Base-by-base conservation (phyloP, 2,888 invertebrate species). In the Andrena chrysosceles region DNA sequence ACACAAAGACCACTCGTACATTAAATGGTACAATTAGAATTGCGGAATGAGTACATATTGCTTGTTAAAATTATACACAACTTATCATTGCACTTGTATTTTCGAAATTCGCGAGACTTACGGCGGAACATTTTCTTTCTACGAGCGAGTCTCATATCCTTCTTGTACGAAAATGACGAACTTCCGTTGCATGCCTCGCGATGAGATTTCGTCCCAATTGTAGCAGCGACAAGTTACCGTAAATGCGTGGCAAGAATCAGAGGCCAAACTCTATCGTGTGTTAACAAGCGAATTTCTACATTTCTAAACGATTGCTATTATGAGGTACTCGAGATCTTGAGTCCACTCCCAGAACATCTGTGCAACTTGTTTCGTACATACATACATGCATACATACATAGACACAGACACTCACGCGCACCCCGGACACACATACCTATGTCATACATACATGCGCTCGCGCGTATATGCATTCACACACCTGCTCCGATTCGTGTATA, bases 321-420 rank as follows among this genome's bases (percentile, higher is more conserved):
- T 60, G 23, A 20, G 71, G 26, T 60, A 60, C 60, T 71, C 33
- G 56, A 33, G 52, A 77, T 48, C 77, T 49, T 68, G 68, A 82
- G 78, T 75, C 63, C 81, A 79, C 77, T 86, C 77, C 64, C 83
- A 85, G 81, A 83, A 69, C 77, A 84, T 85, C 79, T 87, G 80
- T 71, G 69, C 80, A 60, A 79, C 70, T 71, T 85, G 86, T 87
- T 87, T 86, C 84, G 86, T 86, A 88, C 85, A 31, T 20, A 64
- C 26, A 54, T 20, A 70, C 20, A 54, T 33, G 67, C 62, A 29
- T 63, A 68, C 56, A 54, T 66, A 69, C 69, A 79, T 62, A 26
- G 29, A 68, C 64, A 35, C 63, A 68, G 42, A 63, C 62, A 60
- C 29, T 26, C 16, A 56, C 23, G 31, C 52, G 67, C 31, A 72